Evolutionary conservation across 1,140 invertebrate genomes (phyloP), one percentile per base, ranked within the genome.

Genomic region (Ganaspis sp.): DNA sequence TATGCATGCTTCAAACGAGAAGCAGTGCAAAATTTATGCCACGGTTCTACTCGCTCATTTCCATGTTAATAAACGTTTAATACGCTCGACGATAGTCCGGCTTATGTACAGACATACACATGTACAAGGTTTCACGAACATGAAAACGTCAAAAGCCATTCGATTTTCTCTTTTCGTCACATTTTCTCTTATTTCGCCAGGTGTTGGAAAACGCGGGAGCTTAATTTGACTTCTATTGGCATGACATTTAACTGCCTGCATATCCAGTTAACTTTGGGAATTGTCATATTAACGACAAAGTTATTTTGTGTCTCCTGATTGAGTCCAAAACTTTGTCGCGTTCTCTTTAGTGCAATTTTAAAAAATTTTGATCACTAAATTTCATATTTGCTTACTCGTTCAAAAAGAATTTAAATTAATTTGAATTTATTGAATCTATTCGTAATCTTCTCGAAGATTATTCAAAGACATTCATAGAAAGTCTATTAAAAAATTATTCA

Each of bases 11-110:
- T 9, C 54, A 26, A 58, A 23, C 23, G 21, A 26, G 54, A 58
- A 58, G 54, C 54, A 58, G 23, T 58, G 23, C 23, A 58, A 26
- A 58, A 58, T 58, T 58, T 26, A 58, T 58, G 54, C 53, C 11
- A 58, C 54, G 9, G 54, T 58, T 58, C 54, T 58, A 58, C 54
- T 3, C 54, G 9, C 21, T 58, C 21, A 58, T 58, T 58, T 58
- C 54, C 54, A 58, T 58, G 54, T 58, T 58, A 58, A 58, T 58
- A 58, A 58, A 58, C 21, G 21, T 58, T 58, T 58, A 29, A 58
- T 58, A 58, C 54, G 54, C 21, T 58, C 4, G 19, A 26, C 21
- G 54, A 11, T 58, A 9, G 54, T 58, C 54, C 12, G 54, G 54
- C 54, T 26, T 58, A 58, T 58, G 23, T 58, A 26, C 21, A 9